Base-by-base conservation (phyloP, 2,888 invertebrate genomes). In the Tipula lateralis region DNA sequence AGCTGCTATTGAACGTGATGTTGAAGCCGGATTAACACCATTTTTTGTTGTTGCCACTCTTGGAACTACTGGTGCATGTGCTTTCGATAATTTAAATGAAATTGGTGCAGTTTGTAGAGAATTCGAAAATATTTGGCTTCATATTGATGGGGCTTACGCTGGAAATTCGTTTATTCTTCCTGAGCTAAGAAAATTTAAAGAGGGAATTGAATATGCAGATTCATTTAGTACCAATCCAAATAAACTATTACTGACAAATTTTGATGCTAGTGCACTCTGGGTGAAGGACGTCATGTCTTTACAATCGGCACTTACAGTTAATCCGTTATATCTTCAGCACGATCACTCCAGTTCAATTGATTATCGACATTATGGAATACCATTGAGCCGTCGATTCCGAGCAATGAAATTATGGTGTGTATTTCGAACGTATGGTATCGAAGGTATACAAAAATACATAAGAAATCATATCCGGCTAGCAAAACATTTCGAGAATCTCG, bases 401-500 rank as follows among this genome's bases (percentile, higher is more conserved):
- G 93, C 97, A 0, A 90, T 97, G 12, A 97, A 97, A 88, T 89
- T 97, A 16, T 97, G 97, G 97, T 97, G 97, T 88, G 96, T 96
- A 0, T 91, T 94, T 86, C 91, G 97, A 83, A 93, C 93, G 86
- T 97, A 96, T 88, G 97, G 97, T 0, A 92, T 97, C 0, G 92
- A 92, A 32, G 96, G 96, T 0, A 90, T 97, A n/a, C 96, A 95
- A 88, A 91, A 92, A 34, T 96, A 97, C 89, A 96, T 97, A 84
- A 91, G 97, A 81, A 94, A 96, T 90, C 96, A 97, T 88, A 94
- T 95, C 86, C 91, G 92, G 29, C 89, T 96, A 86, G 96, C 96
- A 0, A 95, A 95, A 88, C 90, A 93, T 86, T 96, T 96, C 88
- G 95, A 95, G 88, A 89, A 90, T 39, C 89, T 94, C 50, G 93